Conservation (phyloP, 2,113 vertebrate species). For the Chloropsis hardwickii region DNA sequence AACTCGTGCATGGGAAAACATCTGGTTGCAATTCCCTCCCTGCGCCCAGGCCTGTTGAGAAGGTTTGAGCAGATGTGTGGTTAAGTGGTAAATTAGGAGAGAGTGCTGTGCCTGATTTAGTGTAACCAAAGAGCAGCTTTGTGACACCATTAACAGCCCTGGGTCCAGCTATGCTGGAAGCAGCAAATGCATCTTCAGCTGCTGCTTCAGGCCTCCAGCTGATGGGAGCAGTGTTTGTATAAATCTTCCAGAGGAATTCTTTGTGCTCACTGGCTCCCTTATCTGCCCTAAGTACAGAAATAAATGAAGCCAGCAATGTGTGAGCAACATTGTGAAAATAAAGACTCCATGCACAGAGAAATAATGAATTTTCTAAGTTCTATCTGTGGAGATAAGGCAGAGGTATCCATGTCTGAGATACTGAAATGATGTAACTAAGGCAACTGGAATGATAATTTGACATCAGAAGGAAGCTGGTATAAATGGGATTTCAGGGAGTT, state of each 20-base stretch:
- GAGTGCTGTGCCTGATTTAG: not conserved
- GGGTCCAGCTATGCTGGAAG: not conserved
- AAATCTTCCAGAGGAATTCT: not conserved
- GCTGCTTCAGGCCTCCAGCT: not conserved
- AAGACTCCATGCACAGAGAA: not conserved
- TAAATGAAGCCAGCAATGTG: not conserved
- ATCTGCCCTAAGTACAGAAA: not conserved
- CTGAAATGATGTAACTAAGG: conserved; percentile 37
- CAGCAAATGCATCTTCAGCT: not conserved
- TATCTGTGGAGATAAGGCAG: conserved; percentile 31
- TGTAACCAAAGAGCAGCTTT: not conserved
- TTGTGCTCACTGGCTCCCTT: not conserved
- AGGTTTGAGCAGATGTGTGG: not conserved
- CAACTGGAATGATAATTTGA: conserved; percentile 46
- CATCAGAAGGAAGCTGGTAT: conserved; percentile 9
- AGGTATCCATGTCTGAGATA: conserved; percentile 17
- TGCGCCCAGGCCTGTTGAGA: not conserved
- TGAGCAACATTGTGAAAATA: not conserved
- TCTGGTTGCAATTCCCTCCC: not conserved
- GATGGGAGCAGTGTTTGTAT: not conserved
- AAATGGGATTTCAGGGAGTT: conserved; percentile 2
- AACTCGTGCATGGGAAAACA: not conserved
- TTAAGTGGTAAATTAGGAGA: not conserved
- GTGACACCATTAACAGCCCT: not conserved
- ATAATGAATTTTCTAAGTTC: conserved; percentile 16